Percentiles rank a stretch among this genome's conserved stretches.
Evolutionary conservation across 2,888 invertebrate species (phyloP).

Genomic region (Cyrtodaria siliqua): DNA sequence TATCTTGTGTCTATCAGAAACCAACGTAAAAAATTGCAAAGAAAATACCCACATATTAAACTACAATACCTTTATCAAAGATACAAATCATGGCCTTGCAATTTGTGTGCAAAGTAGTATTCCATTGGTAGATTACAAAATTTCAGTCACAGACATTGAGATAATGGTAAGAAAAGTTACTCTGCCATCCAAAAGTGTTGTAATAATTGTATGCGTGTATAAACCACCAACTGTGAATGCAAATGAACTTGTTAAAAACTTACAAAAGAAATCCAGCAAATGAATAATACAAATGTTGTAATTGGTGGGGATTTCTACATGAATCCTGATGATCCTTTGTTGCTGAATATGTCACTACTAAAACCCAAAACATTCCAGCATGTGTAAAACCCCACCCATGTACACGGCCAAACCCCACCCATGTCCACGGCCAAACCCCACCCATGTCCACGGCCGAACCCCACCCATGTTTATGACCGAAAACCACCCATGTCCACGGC

Average conservation of each 20-base stretch:
- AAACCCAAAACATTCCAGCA: too few species aligned
- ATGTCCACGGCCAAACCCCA: too few species aligned
- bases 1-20: conserved; percentile 19
- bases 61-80: background rate
- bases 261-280: background rate
- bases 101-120: background rate
- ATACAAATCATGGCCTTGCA: conserved; percentile 12
- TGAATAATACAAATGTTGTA: background rate
- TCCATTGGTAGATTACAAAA: conserved; percentile 1
- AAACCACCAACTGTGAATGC: background rate
- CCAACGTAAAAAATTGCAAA: conserved; percentile 10
- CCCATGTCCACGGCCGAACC: too few species aligned
- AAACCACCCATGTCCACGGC: too few species aligned
- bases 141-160: background rate
- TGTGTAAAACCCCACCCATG: too few species aligned
- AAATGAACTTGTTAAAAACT: background rate
- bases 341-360: too few species aligned
- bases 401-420: too few species aligned
- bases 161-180: background rate
- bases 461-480: too few species aligned
- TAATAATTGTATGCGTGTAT: background rate
- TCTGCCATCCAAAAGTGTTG: background rate
- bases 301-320: background rate
- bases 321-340: background rate
- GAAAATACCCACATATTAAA: background rate